These are phyloP conservation scores for Nemapogon koenigi DNA, from an alignment of 2,888 invertebrate genomes.

Conservation along the genomic window DNA sequence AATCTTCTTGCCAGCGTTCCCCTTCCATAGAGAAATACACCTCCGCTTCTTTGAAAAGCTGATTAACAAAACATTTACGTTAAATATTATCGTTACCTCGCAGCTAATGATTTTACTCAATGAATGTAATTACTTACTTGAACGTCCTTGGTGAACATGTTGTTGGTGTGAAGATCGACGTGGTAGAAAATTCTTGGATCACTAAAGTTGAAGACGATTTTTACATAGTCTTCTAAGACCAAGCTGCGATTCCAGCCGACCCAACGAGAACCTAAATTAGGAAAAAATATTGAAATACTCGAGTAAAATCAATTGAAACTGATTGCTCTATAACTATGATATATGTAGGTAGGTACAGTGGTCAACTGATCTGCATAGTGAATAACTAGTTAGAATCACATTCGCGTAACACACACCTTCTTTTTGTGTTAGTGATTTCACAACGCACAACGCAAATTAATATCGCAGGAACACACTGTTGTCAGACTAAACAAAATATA, in stretches of 20 bases:
- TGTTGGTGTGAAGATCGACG: constrained; percentile 78
- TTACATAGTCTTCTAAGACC: constrained; percentile 66
- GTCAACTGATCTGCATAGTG: no score
- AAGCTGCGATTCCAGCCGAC: constrained; percentile 85
- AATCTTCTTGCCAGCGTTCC: constrained; percentile 73
- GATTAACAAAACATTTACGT: constrained; percentile 19
- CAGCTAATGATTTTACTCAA: constrained; percentile 3
- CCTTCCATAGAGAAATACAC: constrained; percentile 85
- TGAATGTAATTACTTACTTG: constrained; percentile 58
- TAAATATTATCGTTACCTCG: background rate
- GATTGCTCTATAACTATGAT: no score
- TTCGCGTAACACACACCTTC: no score
- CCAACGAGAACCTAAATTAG: constrained; percentile 72
- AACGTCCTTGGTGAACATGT: constrained; percentile 80
- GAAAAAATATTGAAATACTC: no score
- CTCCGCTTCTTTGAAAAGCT: constrained; percentile 79
- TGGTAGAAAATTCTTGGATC: constrained; percentile 75
- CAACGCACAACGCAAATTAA: no score
- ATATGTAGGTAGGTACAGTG: no score
- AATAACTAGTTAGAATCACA: no score
- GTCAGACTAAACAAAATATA: no score
- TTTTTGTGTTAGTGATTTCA: no score
- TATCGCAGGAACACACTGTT: no score
- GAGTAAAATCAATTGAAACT: no score
- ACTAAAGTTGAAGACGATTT: constrained; percentile 84